A percentile compares a stretch with the other conserved stretches of the same genome.
phyloP scores from a whole-genome alignment of 1,140 invertebrate species.

The Dermatophagoides farinae region DNA sequence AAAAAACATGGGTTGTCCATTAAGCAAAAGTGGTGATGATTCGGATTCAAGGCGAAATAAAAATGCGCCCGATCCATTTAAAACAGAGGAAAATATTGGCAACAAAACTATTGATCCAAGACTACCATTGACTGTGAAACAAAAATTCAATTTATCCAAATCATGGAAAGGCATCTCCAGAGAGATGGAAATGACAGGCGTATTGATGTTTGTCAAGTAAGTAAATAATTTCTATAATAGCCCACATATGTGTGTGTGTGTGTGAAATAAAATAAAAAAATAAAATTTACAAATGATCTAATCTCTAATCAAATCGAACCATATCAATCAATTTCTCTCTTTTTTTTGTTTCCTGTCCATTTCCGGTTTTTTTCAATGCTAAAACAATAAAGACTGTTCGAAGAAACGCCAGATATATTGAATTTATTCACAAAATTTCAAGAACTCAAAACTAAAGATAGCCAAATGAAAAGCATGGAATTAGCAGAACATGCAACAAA shows the following conservation, averaged over 20 bases:
- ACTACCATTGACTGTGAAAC: constrained; percentile 56
- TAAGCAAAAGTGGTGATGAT: constrained; percentile 3
- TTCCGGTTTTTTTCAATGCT: background rate
- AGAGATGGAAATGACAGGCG: constrained; percentile 63
- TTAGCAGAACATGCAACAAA: constrained; percentile 62
- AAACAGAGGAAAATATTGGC: background rate
- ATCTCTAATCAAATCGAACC: no score
- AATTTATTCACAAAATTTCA: constrained; percentile 58
- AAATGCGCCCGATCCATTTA: background rate
- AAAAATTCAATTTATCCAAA: constrained; percentile 64
- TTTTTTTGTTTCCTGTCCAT: no score
- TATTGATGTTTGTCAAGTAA: constrained; percentile 76
- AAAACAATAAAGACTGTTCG: constrained; percentile 54
- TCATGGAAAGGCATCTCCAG: constrained; percentile 71
- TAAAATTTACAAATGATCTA: no score
- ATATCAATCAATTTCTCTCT: background rate
- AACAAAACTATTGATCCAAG: constrained; percentile 41
- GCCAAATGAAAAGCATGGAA: constrained; percentile 54
- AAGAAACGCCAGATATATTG: constrained; percentile 57
- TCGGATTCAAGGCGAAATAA: background rate
- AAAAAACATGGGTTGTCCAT: constrained; percentile 4
- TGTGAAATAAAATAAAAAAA: background rate
- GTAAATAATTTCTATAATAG: constrained; percentile 26
- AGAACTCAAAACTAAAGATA: constrained; percentile 50
- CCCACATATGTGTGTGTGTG: background rate